Evolutionary conservation across 2,888 invertebrate species (phyloP), one percentile per base, ranked within the genome.

Genomic region (Drosophila melanosoma): DNA sequence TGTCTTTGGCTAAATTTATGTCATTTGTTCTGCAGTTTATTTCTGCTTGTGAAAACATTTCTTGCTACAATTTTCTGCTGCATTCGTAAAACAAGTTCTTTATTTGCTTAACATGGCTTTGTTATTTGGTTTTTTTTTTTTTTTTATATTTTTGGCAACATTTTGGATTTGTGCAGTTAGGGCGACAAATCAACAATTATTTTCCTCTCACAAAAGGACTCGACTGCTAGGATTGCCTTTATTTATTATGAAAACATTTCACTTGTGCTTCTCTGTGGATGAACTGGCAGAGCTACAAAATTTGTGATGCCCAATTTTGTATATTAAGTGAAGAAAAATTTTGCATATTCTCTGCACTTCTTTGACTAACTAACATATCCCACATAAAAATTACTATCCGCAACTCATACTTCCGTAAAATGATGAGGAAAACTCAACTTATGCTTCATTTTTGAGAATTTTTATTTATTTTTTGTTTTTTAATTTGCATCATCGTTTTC

Each of bases 401-500:
- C 12, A 7, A 15, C 45, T 15, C 20, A 4, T 26, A 15, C 17
- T 45, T 29, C 6, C 7, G 1, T 8, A 11, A 23, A 6, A 15
- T 3, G 0, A 8, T 3, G 11, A 7, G 33, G 38, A 42, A 26
- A 17, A 32, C 2, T 38, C 40, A 45, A 29, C 40, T 23, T 53
- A 58, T 48, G 26, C 20, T 45, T 23, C 33, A 54, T 75, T 56
- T 70, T 48, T 66, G 11, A 35, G 45, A 11, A 62, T 57, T 60
- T 45, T 45, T 45, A 8, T 45, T 20, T 68, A 42, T 53, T 33
- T 61, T 56, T 70, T 76, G 60, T 66, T 72, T 63, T 79, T 83
- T 62, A 76, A 78, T 87, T 90, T 88, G 80, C 91, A 83, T 91
- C 87, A 89, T 89, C 90, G 69, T 87, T 85, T 91, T 87, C 87